Evolutionary conservation across 2,797 vertebrate species (phyloP).

Genomic region (Mareca strepera): DNA sequence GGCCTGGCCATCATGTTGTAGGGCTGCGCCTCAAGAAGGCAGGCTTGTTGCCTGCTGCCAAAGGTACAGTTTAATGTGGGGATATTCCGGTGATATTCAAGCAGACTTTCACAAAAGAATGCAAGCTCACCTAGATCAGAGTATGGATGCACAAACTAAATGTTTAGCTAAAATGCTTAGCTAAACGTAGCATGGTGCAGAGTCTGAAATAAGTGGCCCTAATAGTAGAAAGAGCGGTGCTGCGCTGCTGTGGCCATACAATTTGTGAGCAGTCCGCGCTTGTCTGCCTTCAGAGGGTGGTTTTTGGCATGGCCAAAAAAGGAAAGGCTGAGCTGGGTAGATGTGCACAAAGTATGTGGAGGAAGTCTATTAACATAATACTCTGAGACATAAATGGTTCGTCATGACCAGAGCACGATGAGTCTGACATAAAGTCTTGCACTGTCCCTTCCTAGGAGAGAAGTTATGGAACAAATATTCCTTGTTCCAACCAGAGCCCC

Average conservation of each 20-base stretch:
- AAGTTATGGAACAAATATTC: conserved; percentile 53
- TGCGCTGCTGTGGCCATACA: accelerated
- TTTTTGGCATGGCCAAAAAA: not conserved
- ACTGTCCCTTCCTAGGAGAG: conserved; percentile 53
- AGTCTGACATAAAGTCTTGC: not conserved
- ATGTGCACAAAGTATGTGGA: accelerated
- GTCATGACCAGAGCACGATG: not conserved
- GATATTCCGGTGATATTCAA: not conserved
- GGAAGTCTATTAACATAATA: not conserved
- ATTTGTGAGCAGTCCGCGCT: not conserved
- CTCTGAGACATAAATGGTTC: not conserved
- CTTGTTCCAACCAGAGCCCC: conserved; percentile 62
- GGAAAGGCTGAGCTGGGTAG: not conserved
- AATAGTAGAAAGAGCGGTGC: not conserved
- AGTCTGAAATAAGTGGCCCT: not conserved
- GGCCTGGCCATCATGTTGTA: too few species aligned
- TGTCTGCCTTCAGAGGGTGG: not conserved
- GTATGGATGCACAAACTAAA: accelerated
- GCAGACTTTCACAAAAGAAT: not conserved
- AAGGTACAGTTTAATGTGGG: not conserved
- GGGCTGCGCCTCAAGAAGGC: accelerated
- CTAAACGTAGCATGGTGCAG: not conserved
- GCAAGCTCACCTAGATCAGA: accelerated
- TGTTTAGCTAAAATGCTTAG: not conserved
- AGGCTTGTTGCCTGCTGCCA: not conserved